A percentile compares a stretch with the other conserved stretches of the same genome.
Conservation (phyloP, 2,888 invertebrate genomes). For the Eupeodes luniger region DNA sequence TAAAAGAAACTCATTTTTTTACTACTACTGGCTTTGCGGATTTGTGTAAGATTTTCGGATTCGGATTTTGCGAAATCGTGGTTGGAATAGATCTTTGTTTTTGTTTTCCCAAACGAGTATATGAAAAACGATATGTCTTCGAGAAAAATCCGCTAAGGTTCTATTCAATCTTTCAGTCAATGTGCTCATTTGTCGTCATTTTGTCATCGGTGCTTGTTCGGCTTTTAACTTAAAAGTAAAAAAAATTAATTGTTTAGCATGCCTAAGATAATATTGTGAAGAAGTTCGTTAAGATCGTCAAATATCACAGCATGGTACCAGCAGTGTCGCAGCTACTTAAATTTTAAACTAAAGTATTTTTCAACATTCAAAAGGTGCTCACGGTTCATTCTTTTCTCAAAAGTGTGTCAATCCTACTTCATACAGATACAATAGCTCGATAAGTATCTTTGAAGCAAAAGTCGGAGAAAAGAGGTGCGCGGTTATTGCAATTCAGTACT, state of each 20-base stretch:
- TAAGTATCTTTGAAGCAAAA: slow-evolving; percentile 27
- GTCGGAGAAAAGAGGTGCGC: slow-evolving; percentile 59
- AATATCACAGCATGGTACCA: slow-evolving; percentile 58
- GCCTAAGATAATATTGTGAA: slow-evolving; percentile 40
- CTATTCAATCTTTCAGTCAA: slow-evolving; percentile 63
- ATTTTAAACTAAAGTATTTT: slow-evolving; percentile 44
- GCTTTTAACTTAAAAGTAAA: not conserved
- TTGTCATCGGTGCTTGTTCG: not conserved
- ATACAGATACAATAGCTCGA: slow-evolving; percentile 39
- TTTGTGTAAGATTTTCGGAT: slow-evolving; percentile 41
- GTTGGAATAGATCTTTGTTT: not conserved
- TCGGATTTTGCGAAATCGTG: slow-evolving; percentile 52
- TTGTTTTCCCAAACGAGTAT: not conserved
- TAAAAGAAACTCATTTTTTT: not conserved
- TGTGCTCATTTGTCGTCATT: slow-evolving; percentile 63
- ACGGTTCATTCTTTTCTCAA: slow-evolving; percentile 44
- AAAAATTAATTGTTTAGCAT: slow-evolving; percentile 46
- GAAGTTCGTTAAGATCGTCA: slow-evolving; percentile 23
- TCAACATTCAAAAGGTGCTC: slow-evolving; percentile 68
- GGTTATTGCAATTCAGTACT: slow-evolving; percentile 60
- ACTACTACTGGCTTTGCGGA: slow-evolving; percentile 30
- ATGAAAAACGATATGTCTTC: slow-evolving; percentile 54
- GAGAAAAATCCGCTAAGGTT: slow-evolving; percentile 43
- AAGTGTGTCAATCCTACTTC: slow-evolving; percentile 64
- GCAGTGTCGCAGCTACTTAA: not conserved